These are phyloP conservation scores for Agrochola lota DNA, from an alignment of 2,888 invertebrate genomes.

Conservation along the genomic window DNA sequence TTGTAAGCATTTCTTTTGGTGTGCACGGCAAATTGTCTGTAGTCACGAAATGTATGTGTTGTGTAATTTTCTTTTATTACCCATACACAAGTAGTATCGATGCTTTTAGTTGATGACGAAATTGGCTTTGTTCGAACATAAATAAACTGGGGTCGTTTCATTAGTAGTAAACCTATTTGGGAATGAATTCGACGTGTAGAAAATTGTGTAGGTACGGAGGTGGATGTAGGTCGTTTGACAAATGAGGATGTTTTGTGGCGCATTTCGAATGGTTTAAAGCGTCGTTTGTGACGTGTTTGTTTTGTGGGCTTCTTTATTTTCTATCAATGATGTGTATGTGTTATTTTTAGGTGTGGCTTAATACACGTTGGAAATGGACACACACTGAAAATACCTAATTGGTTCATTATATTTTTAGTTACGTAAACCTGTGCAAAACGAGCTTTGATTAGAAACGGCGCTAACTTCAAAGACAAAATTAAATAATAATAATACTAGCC, in stretches of 20 bases:
- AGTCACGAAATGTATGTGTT: constrained; percentile 72
- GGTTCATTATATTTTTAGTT: background rate
- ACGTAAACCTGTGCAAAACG: background rate
- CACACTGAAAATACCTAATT: background rate
- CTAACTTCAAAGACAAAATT: background rate
- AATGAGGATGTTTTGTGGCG: constrained; percentile 45
- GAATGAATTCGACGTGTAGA: constrained; percentile 50
- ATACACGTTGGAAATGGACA: background rate
- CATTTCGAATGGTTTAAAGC: constrained; percentile 47
- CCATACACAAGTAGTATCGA: constrained; percentile 68
- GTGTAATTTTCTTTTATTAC: constrained; percentile 73
- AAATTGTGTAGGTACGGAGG: constrained; percentile 50
- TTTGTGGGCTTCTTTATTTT: constrained; percentile 44
- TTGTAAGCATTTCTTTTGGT: constrained; percentile 61
- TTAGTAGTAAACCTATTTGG: constrained; percentile 67
- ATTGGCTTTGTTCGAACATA: constrained; percentile 70
- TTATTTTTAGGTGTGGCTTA: constrained; percentile 6
- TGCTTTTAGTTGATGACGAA: constrained; percentile 72
- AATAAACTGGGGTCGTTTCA: constrained; percentile 67
- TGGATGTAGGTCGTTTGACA: constrained; percentile 46
- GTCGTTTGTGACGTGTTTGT: constrained; percentile 32
- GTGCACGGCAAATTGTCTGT: constrained; percentile 64
- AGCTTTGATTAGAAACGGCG: background rate
- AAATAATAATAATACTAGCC: too few species aligned
- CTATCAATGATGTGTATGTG: constrained; percentile 20